Evolutionary conservation across 1,140 invertebrate genomes (phyloP).

Genomic region (Nasonia giraulti): DNA sequence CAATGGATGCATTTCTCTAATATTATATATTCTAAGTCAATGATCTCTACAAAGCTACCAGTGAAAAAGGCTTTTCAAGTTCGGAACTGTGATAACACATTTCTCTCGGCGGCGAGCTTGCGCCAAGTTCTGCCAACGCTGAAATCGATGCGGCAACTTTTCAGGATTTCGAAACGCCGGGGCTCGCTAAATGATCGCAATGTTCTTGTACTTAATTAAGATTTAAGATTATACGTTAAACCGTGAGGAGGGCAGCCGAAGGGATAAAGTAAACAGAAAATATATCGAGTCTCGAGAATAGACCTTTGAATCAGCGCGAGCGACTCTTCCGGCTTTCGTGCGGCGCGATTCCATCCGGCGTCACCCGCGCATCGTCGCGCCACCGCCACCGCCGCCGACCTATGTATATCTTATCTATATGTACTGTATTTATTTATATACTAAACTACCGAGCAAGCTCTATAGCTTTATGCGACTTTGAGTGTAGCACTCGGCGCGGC

Average conservation of each 20-base stretch:
- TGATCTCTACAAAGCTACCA: neutral
- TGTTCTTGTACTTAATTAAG: constrained; percentile 46
- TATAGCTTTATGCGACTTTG: constrained; percentile 53
- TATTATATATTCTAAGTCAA: neutral
- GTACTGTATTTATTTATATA: constrained; percentile 60
- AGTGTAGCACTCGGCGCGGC: constrained; percentile 7
- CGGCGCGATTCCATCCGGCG: constrained; percentile 29
- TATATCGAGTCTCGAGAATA: neutral
- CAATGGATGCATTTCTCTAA: neutral
- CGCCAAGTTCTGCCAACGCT: neutral
- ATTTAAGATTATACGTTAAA: constrained; percentile 39
- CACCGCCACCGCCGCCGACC: neutral
- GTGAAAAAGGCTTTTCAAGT: neutral
- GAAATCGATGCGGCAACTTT: neutral
- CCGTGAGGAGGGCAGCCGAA: neutral
- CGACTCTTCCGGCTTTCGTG: constrained; percentile 42
- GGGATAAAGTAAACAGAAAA: neutral
- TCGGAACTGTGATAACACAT: neutral
- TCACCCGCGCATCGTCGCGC: neutral
- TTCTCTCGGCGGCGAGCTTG: neutral
- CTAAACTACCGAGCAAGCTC: constrained; percentile 49
- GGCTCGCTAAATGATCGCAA: neutral
- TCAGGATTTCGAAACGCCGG: neutral
- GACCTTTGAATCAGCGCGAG: constrained; percentile 10
- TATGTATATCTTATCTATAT: constrained; percentile 52